Evolutionary conservation across 2,113 vertebrate species (phyloP).

Genomic region (Jaculus jaculus): DNA sequence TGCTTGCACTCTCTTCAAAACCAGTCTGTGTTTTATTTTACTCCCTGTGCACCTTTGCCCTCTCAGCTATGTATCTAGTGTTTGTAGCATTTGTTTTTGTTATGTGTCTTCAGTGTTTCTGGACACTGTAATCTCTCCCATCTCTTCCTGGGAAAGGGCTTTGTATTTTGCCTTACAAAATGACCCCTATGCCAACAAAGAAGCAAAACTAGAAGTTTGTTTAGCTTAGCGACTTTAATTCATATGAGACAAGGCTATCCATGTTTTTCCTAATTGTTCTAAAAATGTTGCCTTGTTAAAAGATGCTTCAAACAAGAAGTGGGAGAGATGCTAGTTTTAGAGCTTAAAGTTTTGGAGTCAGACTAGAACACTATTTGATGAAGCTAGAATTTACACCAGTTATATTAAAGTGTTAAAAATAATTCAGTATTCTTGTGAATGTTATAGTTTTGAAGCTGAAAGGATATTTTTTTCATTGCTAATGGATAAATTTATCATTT

Average conservation of each 20-base stretch:
- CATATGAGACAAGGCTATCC: background rate
- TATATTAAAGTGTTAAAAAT: background rate
- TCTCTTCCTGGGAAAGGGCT: background rate
- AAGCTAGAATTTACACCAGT: constrained; percentile 16
- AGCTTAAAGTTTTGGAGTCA: constrained; percentile 38
- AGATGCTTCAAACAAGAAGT: background rate
- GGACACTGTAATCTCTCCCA: background rate
- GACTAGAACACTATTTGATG: background rate
- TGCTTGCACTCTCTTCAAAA: background rate
- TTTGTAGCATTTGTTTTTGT: background rate
- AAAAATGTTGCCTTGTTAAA: background rate
- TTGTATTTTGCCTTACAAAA: constrained; percentile 12
- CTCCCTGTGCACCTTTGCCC: background rate
- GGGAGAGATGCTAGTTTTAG: background rate
- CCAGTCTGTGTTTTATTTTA: background rate
- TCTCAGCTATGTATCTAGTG: background rate
- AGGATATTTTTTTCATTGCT: background rate
- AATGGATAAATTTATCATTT: background rate
- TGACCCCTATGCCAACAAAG: background rate
- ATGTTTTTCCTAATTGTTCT: background rate
- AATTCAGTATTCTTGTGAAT: background rate
- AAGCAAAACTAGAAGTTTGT: background rate
- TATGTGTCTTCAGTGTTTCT: background rate
- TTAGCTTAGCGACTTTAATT: background rate
- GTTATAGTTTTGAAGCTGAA: background rate